Conservation (phyloP, 1,140 invertebrate species). For the Hyles vespertilio region DNA sequence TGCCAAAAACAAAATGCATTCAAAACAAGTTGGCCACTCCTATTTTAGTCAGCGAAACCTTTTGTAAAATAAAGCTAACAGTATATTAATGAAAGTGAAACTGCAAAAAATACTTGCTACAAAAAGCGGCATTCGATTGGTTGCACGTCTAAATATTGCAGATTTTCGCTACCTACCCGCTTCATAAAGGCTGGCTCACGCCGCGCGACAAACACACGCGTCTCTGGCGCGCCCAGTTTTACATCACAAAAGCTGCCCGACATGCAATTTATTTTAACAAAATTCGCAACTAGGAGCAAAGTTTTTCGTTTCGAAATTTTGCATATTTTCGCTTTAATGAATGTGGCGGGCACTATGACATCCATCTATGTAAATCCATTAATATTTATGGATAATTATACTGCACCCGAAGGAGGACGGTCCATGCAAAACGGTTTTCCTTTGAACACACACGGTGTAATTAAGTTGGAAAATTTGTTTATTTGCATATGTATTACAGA, state of each 20-base stretch:
- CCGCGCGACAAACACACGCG: conserved; percentile 8
- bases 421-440: conserved; percentile 29
- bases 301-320: conserved; percentile 39
- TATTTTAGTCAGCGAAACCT: too few relatives aligned
- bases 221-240: conserved; percentile 39
- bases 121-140: too few relatives aligned
- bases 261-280: conserved; percentile 40
- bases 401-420: conserved; percentile 28
- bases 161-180: not conserved
- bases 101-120: too few relatives aligned
- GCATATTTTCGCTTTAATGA: conserved; percentile 54
- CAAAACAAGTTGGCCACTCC: too few relatives aligned
- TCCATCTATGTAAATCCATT: conserved; percentile 38
- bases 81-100: too few relatives aligned
- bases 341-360: conserved; percentile 19
- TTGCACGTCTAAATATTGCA: too few relatives aligned
- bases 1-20: too few relatives aligned
- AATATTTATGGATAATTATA: conserved; percentile 58
- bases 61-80: too few relatives aligned
- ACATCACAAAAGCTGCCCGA: conserved; percentile 51
- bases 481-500: conserved; percentile 18
- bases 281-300: conserved; percentile 34
- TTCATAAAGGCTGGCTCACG: not conserved
- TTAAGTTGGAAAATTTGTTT: conserved; percentile 24
- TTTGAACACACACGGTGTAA: conserved; percentile 22